Conservation (phyloP, 2,888 invertebrate genomes). For the Stegophylla sp. region DNA sequence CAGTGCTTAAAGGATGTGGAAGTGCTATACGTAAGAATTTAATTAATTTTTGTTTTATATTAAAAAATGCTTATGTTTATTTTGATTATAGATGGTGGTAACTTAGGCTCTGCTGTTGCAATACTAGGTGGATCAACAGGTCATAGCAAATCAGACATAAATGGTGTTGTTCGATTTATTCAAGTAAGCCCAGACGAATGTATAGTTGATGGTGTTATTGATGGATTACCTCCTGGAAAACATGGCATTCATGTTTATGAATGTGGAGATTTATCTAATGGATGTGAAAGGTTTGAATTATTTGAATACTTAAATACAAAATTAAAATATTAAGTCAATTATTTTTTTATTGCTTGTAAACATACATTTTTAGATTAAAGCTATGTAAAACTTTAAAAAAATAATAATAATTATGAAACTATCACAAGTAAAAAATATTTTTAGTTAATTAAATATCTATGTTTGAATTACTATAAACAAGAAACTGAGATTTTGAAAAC, state of each 20-base stretch:
- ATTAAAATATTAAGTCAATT: not conserved
- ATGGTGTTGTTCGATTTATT: slow-evolving; percentile 77
- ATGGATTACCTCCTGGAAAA: slow-evolving; percentile 73
- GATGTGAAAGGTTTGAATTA: slow-evolving; percentile 67
- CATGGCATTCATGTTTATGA: slow-evolving; percentile 74
- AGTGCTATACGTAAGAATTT: slow-evolving; percentile 36
- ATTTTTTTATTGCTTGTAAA: slow-evolving; percentile 14
- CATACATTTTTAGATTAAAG: too few species aligned
- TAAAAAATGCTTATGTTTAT: slow-evolving; percentile 15
- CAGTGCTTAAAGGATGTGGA: slow-evolving; percentile 82
- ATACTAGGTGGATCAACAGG: slow-evolving; percentile 68
- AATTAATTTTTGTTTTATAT: not conserved
- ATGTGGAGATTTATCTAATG: slow-evolving; percentile 76
- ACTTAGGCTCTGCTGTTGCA: slow-evolving; percentile 74
- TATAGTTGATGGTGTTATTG: slow-evolving; percentile 83
- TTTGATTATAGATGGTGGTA: slow-evolving; percentile 60
- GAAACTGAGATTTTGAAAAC: too few species aligned
- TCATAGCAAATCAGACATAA: slow-evolving; percentile 65
- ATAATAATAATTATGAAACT: too few species aligned
- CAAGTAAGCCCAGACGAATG: slow-evolving; percentile 70
- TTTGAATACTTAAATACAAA: slow-evolving; percentile 10
- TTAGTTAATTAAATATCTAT: too few species aligned
- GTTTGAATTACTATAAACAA: too few species aligned
- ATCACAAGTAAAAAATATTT: too few species aligned
- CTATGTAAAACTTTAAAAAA: too few species aligned